Evolutionary conservation across 1,140 invertebrate species (phyloP).

Genomic region (Brachionus paranguensis): DNA sequence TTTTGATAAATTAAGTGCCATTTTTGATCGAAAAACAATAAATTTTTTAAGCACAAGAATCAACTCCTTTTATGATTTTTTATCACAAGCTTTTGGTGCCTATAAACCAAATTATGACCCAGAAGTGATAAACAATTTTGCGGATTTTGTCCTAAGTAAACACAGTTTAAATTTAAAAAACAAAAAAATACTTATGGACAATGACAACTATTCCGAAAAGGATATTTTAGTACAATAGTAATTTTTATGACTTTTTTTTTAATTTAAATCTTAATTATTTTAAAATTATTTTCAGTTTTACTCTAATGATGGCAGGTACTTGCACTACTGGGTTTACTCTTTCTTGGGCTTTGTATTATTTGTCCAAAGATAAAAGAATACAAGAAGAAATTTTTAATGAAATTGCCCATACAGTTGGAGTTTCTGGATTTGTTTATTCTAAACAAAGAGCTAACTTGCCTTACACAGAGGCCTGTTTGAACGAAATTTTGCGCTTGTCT

Average conservation of each 20-base stretch:
- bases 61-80: constrained; percentile 15
- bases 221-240: constrained; percentile 36
- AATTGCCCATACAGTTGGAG: not conserved
- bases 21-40: not conserved
- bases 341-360: constrained; percentile 25
- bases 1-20: not conserved
- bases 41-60: not conserved
- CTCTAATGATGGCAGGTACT: constrained; percentile 25
- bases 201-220: constrained; percentile 14
- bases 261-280: not conserved
- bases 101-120: not conserved
- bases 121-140: constrained; percentile 18
- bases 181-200: not conserved
- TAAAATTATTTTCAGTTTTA: not conserved
- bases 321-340: constrained; percentile 29
- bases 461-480: constrained; percentile 26
- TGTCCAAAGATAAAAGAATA: not conserved
- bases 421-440: not conserved
- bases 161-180: not conserved
- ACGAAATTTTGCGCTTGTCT: constrained; percentile 35
- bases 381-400: constrained; percentile 22
- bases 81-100: not conserved
- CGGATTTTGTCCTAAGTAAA: constrained; percentile 24
- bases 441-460: not conserved
- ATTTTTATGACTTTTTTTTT: not conserved